Conservation (phyloP, 2,113 vertebrate species). For the Laterallus jamaicensis region DNA sequence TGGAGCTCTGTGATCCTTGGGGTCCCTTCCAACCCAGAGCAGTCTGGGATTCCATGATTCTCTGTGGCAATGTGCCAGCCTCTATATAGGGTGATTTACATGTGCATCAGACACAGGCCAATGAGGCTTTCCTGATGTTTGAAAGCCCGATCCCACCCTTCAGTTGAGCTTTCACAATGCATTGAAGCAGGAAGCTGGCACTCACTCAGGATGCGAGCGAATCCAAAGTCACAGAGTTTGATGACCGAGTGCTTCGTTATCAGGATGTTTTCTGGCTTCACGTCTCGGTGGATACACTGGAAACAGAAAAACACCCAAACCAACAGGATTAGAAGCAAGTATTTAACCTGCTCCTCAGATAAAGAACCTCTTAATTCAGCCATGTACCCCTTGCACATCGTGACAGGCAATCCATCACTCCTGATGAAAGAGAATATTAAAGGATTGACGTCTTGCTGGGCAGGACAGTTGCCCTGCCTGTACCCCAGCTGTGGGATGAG, state of each 20-base stretch:
- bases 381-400: background rate
- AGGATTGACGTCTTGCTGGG: background rate
- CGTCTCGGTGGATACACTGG: conserved; percentile 96
- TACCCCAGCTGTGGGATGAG: background rate
- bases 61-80: background rate
- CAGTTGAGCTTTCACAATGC: background rate
- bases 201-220: conserved; percentile 94
- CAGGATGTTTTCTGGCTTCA: conserved; percentile 97
- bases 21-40: too few species aligned
- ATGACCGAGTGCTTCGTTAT: conserved; percentile 94
- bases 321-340: background rate
- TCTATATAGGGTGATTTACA: background rate
- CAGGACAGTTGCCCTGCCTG: background rate
- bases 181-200: background rate
- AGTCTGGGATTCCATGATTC: too few species aligned
- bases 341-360: background rate
- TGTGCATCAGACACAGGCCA: background rate
- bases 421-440: background rate
- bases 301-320: background rate
- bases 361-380: background rate
- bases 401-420: background rate
- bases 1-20: too few species aligned
- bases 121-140: background rate
- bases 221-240: conserved; percentile 97
- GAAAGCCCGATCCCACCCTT: background rate